Evolutionary conservation across 1,140 invertebrate genomes (phyloP).

Genomic region (Eupeodes corollae): DNA sequence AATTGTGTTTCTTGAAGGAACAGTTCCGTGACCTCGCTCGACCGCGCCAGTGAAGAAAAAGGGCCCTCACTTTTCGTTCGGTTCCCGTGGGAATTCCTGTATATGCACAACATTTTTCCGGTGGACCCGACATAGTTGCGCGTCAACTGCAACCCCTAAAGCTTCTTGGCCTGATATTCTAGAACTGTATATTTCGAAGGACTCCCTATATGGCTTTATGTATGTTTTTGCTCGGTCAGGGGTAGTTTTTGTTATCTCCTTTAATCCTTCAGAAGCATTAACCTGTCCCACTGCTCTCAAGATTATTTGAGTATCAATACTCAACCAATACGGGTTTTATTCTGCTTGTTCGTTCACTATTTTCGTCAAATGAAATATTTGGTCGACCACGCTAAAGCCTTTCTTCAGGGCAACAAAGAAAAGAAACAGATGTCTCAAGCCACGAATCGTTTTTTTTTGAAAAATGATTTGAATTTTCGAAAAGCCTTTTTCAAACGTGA

Average conservation of each 20-base stretch:
- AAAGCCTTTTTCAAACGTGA: no score
- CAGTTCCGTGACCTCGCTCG: no score
- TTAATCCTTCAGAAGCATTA: not conserved
- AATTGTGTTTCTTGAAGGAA: no score
- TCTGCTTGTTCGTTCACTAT: not conserved
- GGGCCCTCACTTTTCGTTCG: no score
- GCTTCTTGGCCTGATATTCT: not conserved
- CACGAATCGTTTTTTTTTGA: not conserved
- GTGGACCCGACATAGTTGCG: not conserved
- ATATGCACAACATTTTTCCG: not conserved
- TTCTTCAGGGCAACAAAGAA: not conserved
- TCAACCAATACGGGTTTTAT: not conserved
- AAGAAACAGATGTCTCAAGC: not conserved
- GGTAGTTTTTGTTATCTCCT: not conserved
- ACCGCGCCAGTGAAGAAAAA: no score
- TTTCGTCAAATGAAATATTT: no score
- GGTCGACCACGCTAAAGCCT: no score
- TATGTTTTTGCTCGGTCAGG: no score
- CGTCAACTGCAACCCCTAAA: not conserved
- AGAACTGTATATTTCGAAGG: not conserved
- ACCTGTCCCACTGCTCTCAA: not conserved
- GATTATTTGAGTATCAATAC: not conserved
- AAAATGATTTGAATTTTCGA: no score
- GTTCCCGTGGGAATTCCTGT: no score
- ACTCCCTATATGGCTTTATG: no score